Evolutionary conservation across 2,888 invertebrate species (phyloP), one percentile per base, ranked within the genome.

Genomic region (Thereva unica): DNA sequence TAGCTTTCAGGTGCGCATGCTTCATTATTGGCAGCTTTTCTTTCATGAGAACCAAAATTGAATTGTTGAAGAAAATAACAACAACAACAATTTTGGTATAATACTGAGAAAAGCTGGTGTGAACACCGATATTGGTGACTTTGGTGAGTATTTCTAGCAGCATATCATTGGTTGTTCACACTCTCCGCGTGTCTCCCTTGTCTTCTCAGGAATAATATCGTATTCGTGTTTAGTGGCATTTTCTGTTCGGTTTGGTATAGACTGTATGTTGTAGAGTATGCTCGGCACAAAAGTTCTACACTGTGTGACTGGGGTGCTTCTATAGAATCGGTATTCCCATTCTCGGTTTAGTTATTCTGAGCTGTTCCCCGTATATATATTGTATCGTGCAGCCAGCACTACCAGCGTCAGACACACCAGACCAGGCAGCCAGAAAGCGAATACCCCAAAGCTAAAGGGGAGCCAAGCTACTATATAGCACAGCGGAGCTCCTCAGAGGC

Each of bases 401-500:
- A 23, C 1, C 23, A 23, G 23, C 23, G 23, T 3, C 8, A 42
- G 42, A 4, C 23, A 23, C 23, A n/a, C n/a, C n/a, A n/a, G n/a
- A n/a, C n/a, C n/a, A 3, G 42, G 2, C 42, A 42, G n/a, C 7
- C 42, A n/a, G 42, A 7, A 42, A 42, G 42, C 42, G 4, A 42
- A 42, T 0, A 2, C 42, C 23, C 23, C 23, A 23, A 23, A 23
- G 23, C 23, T 23, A 23, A 23, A 42, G 42, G 23, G 23, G 8
- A n/a, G 42, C 42, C 7, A 47, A 5, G 61, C 61, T 2, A 42
- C 55, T 12, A 42, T 23, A 50, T 38, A 49, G 49, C 23, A 23
- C 23, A n/a, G n/a, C 23, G 23, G 23, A 23, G 61, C 61, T 61
- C 41, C 61, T 50, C 50, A 61, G 50, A 61, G 50, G 53, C 61